Conservation (phyloP, 2,888 invertebrate genomes). For the Vandiemenella viatica region DNA sequence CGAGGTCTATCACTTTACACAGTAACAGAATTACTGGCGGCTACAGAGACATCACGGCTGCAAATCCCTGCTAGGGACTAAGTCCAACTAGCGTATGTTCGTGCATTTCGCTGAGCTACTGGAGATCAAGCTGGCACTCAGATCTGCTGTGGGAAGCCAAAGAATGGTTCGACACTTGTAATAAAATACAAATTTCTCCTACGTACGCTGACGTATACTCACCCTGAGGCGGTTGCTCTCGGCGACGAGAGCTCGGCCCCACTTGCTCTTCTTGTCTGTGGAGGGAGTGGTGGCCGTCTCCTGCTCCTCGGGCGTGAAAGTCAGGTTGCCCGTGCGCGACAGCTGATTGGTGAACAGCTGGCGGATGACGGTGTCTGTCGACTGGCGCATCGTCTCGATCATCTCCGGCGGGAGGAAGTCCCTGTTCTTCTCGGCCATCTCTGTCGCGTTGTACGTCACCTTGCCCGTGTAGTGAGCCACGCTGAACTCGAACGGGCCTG, state of each 20-base stretch:
- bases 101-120: too few species aligned
- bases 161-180: too few species aligned
- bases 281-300: slow-evolving; percentile 17
- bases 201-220: too few species aligned
- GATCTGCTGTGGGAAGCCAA: too few species aligned
- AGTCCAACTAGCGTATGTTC: too few species aligned
- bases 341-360: slow-evolving; percentile 70
- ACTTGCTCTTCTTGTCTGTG: slow-evolving; percentile 20
- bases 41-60: too few species aligned
- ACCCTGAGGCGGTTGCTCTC: slow-evolving; percentile 12
- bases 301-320: slow-evolving; percentile 32
- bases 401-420: slow-evolving; percentile 84
- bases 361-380: slow-evolving; percentile 51
- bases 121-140: too few species aligned
- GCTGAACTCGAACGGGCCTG: slow-evolving; percentile 54
- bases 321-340: slow-evolving; percentile 68
- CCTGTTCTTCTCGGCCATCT: slow-evolving; percentile 78
- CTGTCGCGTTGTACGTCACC: slow-evolving; percentile 65
- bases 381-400: slow-evolving; percentile 62
- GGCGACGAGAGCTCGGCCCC: slow-evolving; percentile 32
- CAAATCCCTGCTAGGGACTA: too few species aligned
- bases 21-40: too few species aligned
- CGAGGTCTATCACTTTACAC: too few species aligned
- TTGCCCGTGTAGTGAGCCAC: slow-evolving; percentile 85
- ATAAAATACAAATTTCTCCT: too few species aligned